Conservation (phyloP, 2,888 invertebrate genomes). For the Diarsia dahlii region DNA sequence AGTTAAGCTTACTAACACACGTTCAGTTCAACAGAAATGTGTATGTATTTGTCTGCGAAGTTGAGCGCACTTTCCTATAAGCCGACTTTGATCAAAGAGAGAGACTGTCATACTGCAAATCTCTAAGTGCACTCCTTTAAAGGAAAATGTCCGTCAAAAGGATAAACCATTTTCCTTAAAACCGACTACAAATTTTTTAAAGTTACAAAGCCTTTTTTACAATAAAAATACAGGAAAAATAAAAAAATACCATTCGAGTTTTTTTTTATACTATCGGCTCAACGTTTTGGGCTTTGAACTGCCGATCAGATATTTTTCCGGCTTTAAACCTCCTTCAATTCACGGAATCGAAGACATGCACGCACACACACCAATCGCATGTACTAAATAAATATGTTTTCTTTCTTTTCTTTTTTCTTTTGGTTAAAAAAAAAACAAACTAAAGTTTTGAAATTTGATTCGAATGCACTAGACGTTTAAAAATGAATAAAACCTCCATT, state of each 20-base stretch:
- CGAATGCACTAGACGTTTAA: constrained; percentile 27
- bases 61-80: constrained; percentile 21
- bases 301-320: not conserved
- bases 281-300: constrained; percentile 3
- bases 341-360: too few relatives aligned
- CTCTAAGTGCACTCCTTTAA: constrained; percentile 1
- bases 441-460: not conserved
- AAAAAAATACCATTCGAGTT: not conserved
- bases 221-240: constrained; percentile 1
- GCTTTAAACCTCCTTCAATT: too few relatives aligned
- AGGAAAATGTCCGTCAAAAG: not conserved
- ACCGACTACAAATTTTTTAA: constrained; percentile 15
- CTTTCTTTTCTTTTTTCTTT: too few relatives aligned
- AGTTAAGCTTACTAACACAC: not conserved
- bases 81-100: constrained; percentile 21
- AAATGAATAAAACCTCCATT: constrained; percentile 48
- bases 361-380: too few relatives aligned
- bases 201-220: not conserved
- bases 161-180: constrained; percentile 2
- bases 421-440: not conserved
- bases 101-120: constrained; percentile 1
- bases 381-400: too few relatives aligned
- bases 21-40: constrained; percentile 9
- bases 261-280: constrained; percentile 12
- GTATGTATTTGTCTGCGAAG: constrained; percentile 11